Conservation (phyloP, 2,888 invertebrate genomes). For the Eristalinus aeneus region DNA sequence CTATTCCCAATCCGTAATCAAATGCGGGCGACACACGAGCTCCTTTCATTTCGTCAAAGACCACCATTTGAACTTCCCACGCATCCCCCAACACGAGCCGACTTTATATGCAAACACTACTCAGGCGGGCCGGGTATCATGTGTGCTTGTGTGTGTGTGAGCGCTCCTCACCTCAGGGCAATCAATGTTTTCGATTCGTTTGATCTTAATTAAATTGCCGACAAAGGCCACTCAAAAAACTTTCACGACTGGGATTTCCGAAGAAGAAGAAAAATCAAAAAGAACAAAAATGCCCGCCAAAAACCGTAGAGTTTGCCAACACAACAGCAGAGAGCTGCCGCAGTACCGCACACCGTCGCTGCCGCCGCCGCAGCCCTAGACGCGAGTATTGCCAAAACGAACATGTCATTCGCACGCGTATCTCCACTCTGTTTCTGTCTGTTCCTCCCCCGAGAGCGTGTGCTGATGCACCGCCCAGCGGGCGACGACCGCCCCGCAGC, state of each 20-base stretch:
- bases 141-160: neutral
- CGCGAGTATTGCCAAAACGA: conserved; percentile 40
- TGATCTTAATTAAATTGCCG: conserved; percentile 20
- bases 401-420: conserved; percentile 57
- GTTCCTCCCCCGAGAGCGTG: conserved; percentile 6
- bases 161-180: neutral
- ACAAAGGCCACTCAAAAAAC: conserved; percentile 10
- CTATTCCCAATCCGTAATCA: neutral
- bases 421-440: neutral
- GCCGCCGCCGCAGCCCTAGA: neutral
- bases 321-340: conserved; percentile 12
- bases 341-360: no score
- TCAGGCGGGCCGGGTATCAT: no score
- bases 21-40: neutral
- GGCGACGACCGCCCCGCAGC: neutral
- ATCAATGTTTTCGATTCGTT: conserved; percentile 8
- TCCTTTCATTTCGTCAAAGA: neutral
- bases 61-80: neutral
- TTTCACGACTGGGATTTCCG: neutral
- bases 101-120: neutral
- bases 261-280: neutral
- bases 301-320: conserved; percentile 26
- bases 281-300: neutral
- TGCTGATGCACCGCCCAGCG: neutral
- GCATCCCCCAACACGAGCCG: neutral